Evolutionary conservation across 2,888 invertebrate genomes (phyloP).

Genomic region (Leucoptera coffeella): DNA sequence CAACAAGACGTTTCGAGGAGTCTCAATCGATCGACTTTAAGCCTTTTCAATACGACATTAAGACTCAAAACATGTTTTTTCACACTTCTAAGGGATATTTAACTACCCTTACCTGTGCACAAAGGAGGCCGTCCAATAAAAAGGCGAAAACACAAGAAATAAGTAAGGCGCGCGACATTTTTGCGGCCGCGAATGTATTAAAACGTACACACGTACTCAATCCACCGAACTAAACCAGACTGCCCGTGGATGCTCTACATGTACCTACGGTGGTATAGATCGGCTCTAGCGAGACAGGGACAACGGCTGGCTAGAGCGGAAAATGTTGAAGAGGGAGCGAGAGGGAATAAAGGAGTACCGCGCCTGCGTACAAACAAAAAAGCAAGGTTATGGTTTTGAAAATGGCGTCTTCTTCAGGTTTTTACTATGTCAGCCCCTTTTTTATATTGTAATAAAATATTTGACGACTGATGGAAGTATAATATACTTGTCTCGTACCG

Average conservation of each 20-base stretch:
- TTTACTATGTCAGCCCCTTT: no score
- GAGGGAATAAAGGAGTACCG: conserved; percentile 25
- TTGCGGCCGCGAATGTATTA: conserved; percentile 38
- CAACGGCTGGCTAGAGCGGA: no score
- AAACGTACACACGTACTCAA: conserved; percentile 27
- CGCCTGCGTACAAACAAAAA: conserved; percentile 40
- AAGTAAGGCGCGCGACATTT: conserved; percentile 58
- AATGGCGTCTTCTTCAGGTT: no score
- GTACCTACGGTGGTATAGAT: conserved; percentile 49
- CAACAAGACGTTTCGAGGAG: no score
- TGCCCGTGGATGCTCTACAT: conserved; percentile 35
- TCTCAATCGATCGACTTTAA: no score
- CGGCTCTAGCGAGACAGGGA: conserved; percentile 40
- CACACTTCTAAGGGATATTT: no score
- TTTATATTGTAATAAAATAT: no score
- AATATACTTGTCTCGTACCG: no score
- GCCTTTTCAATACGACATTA: no score
- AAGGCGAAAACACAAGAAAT: conserved; percentile 55
- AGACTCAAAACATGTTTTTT: no score
- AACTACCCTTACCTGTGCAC: conserved; percentile 53
- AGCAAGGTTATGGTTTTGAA: conserved; percentile 18
- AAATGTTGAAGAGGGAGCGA: conserved; percentile 13
- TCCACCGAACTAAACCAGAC: conserved; percentile 41
- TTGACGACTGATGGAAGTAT: no score
- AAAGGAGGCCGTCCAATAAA: conserved; percentile 51